Percentiles rank a stretch among this genome's conserved stretches.
phyloP scores from a whole-genome alignment of 2,888 invertebrate genomes.

The Lasiommata megera region DNA sequence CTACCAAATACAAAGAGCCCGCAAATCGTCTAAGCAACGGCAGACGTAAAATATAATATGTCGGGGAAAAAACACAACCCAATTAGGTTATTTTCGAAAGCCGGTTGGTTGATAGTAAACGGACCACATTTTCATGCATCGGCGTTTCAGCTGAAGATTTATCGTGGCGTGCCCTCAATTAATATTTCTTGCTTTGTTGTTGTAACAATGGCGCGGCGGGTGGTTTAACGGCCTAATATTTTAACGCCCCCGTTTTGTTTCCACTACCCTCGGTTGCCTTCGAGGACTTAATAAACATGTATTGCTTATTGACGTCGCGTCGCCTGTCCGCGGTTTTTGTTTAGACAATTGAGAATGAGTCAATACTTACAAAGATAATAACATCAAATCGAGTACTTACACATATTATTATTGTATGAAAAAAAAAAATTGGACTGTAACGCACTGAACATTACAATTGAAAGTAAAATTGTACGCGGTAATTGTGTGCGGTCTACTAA shows the following conservation, averaged over 20 bases:
- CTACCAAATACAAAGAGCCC: too few species aligned
- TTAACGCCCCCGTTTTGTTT: slow-evolving; percentile 21
- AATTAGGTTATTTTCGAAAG: too few species aligned
- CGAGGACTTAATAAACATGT: slow-evolving; percentile 15
- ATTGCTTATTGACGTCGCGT: slow-evolving; percentile 10
- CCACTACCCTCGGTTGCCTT: slow-evolving; percentile 12
- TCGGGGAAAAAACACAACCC: too few species aligned
- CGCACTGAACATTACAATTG: too few species aligned
- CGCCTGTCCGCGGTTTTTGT: slow-evolving; percentile 2
- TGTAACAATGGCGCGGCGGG: slow-evolving; percentile 11
- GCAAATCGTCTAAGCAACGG: too few species aligned
- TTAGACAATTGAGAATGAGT: neutral
- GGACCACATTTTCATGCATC: slow-evolving; percentile 1
- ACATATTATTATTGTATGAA: too few species aligned
- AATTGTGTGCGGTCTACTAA: too few species aligned
- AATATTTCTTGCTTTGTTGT: slow-evolving; percentile 18
- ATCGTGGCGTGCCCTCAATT: slow-evolving; percentile 20
- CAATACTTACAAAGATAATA: neutral
- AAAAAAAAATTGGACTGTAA: too few species aligned
- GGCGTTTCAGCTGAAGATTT: slow-evolving; percentile 12
- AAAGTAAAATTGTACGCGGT: too few species aligned
- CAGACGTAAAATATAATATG: too few species aligned
- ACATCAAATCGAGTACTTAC: neutral
- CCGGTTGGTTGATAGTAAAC: neutral
- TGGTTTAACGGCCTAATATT: slow-evolving; percentile 23